phyloP scores from a whole-genome alignment of 2,888 invertebrate species.

The Leucoma salicis region DNA sequence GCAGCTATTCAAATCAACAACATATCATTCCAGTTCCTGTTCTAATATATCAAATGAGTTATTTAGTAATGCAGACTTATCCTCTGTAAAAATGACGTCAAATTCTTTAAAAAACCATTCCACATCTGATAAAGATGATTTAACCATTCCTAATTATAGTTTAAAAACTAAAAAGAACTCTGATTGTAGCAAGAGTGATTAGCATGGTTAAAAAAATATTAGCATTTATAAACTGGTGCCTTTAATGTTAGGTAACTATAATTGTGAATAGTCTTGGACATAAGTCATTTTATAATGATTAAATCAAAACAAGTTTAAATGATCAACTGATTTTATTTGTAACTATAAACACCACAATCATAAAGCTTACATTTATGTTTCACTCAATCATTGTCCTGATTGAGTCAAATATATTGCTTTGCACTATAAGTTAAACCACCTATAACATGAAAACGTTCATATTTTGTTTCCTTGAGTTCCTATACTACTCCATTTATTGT shows the following conservation, averaged over 20 bases:
- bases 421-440: too few species aligned
- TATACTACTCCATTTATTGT: too few species aligned
- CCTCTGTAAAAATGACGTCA: conserved; percentile 78
- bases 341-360: too few species aligned
- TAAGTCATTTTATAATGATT: conserved; percentile 44
- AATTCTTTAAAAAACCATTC: conserved; percentile 70
- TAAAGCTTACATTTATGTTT: too few species aligned
- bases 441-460: too few species aligned
- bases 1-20: conserved; percentile 68
- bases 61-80: conserved; percentile 79
- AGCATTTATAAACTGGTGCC: conserved; percentile 19
- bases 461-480: too few species aligned
- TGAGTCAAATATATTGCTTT: too few species aligned
- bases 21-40: conserved; percentile 72
- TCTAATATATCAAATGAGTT: conserved; percentile 73
- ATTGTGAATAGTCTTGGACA: conserved; percentile 22
- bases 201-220: conserved; percentile 30
- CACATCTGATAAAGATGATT: conserved; percentile 72
- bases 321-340: not conserved
- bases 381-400: too few species aligned
- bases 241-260: conserved; percentile 2
- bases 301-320: conserved; percentile 38
- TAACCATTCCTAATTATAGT: conserved; percentile 75
- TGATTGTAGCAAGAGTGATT: conserved; percentile 69
- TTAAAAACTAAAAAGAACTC: conserved; percentile 61